Percentiles rank a stretch among this genome's conserved stretches.
These are phyloP conservation scores for Rhynchotus rufescens DNA, from an alignment of 2,797 vertebrate species.

Conservation along the genomic window DNA sequence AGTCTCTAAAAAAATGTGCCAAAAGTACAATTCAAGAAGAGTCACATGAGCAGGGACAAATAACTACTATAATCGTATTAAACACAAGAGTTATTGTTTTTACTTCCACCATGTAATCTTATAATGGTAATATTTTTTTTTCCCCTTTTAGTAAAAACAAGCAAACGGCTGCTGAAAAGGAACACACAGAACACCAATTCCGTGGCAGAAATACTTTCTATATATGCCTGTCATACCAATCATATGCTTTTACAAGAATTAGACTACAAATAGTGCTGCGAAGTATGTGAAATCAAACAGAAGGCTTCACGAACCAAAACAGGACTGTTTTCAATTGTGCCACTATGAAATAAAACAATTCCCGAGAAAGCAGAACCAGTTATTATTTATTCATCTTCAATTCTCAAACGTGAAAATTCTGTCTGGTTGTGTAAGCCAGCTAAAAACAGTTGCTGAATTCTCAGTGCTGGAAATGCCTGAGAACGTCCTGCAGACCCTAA, in stretches of 20 bases:
- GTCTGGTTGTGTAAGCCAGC: no score
- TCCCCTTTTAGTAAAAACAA: background rate
- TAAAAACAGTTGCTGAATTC: background rate
- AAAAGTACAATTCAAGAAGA: conserved; percentile 36
- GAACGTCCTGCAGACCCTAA: background rate
- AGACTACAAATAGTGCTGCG: background rate
- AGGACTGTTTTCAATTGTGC: rapidly evolving
- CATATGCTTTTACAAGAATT: background rate
- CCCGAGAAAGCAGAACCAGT: background rate
- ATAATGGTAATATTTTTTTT: background rate
- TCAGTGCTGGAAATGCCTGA: background rate
- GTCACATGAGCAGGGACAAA: background rate
- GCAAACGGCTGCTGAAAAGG: background rate
- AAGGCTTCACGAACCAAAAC: background rate
- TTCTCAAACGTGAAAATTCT: rapidly evolving
- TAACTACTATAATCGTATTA: background rate
- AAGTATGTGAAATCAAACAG: background rate
- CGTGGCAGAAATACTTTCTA: background rate
- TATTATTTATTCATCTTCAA: background rate
- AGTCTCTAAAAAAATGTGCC: conserved; percentile 13
- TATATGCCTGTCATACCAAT: background rate
- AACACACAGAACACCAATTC: background rate
- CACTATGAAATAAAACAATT: background rate
- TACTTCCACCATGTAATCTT: background rate
- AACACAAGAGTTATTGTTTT: background rate